These are phyloP conservation scores for Drosophila elegans DNA, from an alignment of 1,140 invertebrate genomes.

Conservation along the genomic window DNA sequence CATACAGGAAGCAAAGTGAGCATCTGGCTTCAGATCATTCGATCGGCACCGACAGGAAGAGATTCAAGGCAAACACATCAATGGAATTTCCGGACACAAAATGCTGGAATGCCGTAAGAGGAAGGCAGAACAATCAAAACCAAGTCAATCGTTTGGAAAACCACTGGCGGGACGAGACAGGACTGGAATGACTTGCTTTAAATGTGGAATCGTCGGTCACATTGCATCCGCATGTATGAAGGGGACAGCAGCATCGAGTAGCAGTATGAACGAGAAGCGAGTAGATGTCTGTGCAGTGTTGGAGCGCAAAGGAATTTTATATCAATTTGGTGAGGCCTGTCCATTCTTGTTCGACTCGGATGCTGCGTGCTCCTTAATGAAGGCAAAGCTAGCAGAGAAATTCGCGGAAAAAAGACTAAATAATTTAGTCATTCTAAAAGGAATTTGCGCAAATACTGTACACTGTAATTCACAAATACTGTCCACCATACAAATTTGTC, in stretches of 20 bases:
- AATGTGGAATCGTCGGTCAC: too few relatives aligned
- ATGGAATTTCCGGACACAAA: slow-evolving; percentile 16
- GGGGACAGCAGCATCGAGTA: too few relatives aligned
- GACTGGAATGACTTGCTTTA: not conserved
- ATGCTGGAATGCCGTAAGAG: slow-evolving; percentile 13
- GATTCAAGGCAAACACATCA: not conserved
- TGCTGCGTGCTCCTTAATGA: too few relatives aligned
- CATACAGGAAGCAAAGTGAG: not conserved
- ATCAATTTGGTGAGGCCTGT: too few relatives aligned
- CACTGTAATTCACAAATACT: slow-evolving; percentile 15
- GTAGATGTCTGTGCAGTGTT: slow-evolving; percentile 8
- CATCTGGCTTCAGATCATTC: slow-evolving; percentile 1
- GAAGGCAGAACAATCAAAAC: slow-evolving; percentile 6
- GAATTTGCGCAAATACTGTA: slow-evolving; percentile 3
- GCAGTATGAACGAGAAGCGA: slow-evolving; percentile 10
- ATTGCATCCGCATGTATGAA: too few relatives aligned
- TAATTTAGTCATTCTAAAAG: not conserved
- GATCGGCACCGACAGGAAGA: not conserved
- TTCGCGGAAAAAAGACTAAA: too few relatives aligned
- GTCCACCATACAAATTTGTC: slow-evolving; percentile 4
- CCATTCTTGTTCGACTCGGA: too few relatives aligned
- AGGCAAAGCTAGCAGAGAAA: too few relatives aligned
- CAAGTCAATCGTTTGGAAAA: slow-evolving; percentile 2
- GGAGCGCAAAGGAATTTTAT: not conserved
- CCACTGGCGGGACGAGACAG: not conserved